phyloP scores from a whole-genome alignment of 2,797 vertebrate genomes.

The Acipenser oxyrinchus region DNA sequence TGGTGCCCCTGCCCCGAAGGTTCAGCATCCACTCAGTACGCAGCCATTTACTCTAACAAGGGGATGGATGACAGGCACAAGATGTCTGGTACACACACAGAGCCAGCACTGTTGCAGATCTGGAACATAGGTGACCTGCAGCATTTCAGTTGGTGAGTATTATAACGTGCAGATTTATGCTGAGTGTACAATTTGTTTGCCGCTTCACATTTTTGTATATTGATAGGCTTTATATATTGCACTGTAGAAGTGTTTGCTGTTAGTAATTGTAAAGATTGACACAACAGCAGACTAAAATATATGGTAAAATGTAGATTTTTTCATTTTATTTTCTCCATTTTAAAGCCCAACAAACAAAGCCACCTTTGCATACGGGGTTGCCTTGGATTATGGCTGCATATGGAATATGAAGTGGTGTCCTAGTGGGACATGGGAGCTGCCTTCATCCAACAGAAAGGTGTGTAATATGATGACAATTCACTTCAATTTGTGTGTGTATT shows the following conservation, averaged over 20 bases:
- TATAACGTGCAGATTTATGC: background rate
- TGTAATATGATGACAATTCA: background rate
- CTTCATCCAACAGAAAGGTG: conserved; percentile 64
- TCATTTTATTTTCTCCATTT: conserved; percentile 1
- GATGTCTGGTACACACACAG: conserved; percentile 45
- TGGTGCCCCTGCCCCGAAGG: conserved; percentile 86
- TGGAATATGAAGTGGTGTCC: conserved; percentile 93
- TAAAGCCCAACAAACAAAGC: conserved; percentile 59
- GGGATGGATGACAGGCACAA: conserved; percentile 76
- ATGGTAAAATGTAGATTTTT: background rate
- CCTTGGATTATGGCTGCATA: conserved; percentile 76
- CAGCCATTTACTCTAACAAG: conserved; percentile 75
- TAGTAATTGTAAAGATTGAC: too few species aligned
- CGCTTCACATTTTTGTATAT: too few species aligned
- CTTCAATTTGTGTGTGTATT: background rate
- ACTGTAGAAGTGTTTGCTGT: too few species aligned
- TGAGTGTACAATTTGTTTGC: too few species aligned
- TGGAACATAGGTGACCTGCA: conserved; percentile 76
- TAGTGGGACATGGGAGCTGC: conserved; percentile 83
- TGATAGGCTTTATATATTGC: too few species aligned
- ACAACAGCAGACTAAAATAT: background rate
- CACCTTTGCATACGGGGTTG: conserved; percentile 69
- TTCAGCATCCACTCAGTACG: conserved; percentile 58
- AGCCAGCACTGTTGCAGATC: conserved; percentile 73
- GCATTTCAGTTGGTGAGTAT: conserved; percentile 61